Evolutionary conservation across 2,888 invertebrate species (phyloP).

Genomic region (Syrista parreyssii): DNA sequence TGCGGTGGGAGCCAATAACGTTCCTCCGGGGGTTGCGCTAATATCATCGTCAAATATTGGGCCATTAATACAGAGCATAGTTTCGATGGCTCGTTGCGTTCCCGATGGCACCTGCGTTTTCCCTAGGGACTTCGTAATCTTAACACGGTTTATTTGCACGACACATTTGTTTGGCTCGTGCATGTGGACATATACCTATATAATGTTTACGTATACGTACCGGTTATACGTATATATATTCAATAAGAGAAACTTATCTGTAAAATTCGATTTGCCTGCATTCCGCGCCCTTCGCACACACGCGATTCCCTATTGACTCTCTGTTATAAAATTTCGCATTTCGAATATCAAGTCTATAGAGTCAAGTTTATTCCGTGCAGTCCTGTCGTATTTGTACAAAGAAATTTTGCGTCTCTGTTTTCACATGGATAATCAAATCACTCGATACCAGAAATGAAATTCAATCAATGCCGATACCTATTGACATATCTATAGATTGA

Average conservation of each 20-base stretch:
- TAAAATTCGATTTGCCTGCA: conserved; percentile 60
- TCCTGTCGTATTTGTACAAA: neutral
- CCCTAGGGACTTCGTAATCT: conserved; percentile 62
- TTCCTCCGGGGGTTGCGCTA: conserved; percentile 45
- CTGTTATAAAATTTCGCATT: neutral
- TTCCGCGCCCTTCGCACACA: too few species aligned
- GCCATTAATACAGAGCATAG: conserved; percentile 63
- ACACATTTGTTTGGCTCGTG: conserved; percentile 41
- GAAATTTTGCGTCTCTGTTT: conserved; percentile 13
- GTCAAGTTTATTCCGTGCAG: too few species aligned
- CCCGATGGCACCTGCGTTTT: conserved; percentile 47
- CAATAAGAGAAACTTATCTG: conserved; percentile 64
- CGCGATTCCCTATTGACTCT: too few species aligned
- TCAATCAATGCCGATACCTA: too few species aligned
- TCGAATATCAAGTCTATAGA: neutral
- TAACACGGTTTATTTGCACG: conserved; percentile 61
- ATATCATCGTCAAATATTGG: conserved; percentile 64
- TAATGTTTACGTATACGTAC: too few species aligned
- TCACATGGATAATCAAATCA: too few species aligned
- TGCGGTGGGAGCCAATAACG: neutral
- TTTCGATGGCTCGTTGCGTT: conserved; percentile 52
- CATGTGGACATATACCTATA: neutral
- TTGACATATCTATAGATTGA: neutral
- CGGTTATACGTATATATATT: conserved; percentile 41
- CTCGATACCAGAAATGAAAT: too few species aligned